Conservation (phyloP, 1,140 invertebrate species). For the Spodoptera frugiperda region DNA sequence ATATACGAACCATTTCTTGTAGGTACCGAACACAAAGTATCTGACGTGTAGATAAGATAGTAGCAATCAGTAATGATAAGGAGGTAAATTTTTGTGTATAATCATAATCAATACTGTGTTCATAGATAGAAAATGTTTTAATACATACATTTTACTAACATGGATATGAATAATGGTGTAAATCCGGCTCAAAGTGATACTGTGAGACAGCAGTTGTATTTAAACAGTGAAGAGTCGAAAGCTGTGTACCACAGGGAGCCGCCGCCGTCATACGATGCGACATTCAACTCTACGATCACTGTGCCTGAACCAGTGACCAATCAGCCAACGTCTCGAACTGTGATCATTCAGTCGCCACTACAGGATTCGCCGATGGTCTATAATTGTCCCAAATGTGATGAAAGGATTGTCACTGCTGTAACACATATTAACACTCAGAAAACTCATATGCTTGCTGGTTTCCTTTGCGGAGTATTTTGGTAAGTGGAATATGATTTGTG, state of each 20-base stretch:
- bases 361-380: constrained; percentile 64
- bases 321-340: constrained; percentile 63
- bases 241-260: constrained; percentile 54
- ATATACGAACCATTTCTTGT: too few species aligned
- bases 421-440: constrained; percentile 71
- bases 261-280: constrained; percentile 69
- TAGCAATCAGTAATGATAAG: constrained; percentile 50
- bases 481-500: constrained; percentile 61
- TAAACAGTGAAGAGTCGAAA: constrained; percentile 54
- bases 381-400: constrained; percentile 67
- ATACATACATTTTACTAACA: constrained; percentile 43
- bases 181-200: constrained; percentile 50
- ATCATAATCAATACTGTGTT: constrained; percentile 57
- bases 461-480: constrained; percentile 76
- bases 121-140: constrained; percentile 25
- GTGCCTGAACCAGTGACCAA: constrained; percentile 48
- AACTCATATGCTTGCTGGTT: constrained; percentile 77
- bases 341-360: constrained; percentile 66
- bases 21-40: not conserved
- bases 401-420: constrained; percentile 68
- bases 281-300: not conserved
- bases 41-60: constrained; percentile 50
- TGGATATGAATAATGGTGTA: constrained; percentile 54
- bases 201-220: constrained; percentile 45
- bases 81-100: constrained; percentile 38